A percentile compares a stretch with the other conserved stretches of the same genome.
These are phyloP conservation scores for Scytalopus superciliaris DNA, from an alignment of 2,113 vertebrate species.

Conservation along the genomic window DNA sequence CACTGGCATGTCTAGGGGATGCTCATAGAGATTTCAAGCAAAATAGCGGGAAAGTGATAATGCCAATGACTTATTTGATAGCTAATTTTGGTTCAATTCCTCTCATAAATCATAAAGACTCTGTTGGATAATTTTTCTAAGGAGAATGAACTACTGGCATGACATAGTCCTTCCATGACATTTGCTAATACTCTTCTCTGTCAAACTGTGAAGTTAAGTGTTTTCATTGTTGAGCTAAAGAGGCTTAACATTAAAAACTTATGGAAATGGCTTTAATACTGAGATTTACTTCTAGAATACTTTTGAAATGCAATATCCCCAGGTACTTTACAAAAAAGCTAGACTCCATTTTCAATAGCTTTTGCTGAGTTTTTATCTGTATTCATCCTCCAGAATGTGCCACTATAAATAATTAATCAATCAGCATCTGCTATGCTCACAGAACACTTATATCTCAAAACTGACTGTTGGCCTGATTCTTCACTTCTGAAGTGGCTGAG, in stretches of 20 bases:
- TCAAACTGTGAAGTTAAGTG: slow-evolving; percentile 68
- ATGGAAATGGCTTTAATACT: slow-evolving; percentile 60
- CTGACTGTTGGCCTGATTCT: neutral
- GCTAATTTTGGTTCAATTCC: neutral
- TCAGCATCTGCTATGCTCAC: slow-evolving; percentile 7
- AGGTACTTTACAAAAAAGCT: slow-evolving; percentile 5
- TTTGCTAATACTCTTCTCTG: slow-evolving; percentile 57
- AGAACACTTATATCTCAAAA: neutral
- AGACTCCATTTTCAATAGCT: neutral
- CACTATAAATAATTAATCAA: slow-evolving; percentile 51
- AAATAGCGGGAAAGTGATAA: neutral
- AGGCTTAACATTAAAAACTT: slow-evolving; percentile 64
- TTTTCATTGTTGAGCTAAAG: slow-evolving; percentile 65
- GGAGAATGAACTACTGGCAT: slow-evolving; percentile 20
- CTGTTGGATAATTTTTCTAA: slow-evolving; percentile 28
- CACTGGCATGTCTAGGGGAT: neutral
- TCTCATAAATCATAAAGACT: slow-evolving; percentile 31
- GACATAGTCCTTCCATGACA: slow-evolving; percentile 44
- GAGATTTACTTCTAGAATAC: slow-evolving; percentile 48
- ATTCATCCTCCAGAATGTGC: slow-evolving; percentile 14
- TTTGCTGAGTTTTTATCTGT: slow-evolving; percentile 41
- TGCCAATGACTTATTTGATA: neutral
- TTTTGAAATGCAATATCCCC: slow-evolving; percentile 44
- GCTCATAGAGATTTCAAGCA: neutral
- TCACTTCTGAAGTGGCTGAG: neutral